phyloP scores from a whole-genome alignment of 2,888 invertebrate genomes.

The Pollenia amentaria region DNA sequence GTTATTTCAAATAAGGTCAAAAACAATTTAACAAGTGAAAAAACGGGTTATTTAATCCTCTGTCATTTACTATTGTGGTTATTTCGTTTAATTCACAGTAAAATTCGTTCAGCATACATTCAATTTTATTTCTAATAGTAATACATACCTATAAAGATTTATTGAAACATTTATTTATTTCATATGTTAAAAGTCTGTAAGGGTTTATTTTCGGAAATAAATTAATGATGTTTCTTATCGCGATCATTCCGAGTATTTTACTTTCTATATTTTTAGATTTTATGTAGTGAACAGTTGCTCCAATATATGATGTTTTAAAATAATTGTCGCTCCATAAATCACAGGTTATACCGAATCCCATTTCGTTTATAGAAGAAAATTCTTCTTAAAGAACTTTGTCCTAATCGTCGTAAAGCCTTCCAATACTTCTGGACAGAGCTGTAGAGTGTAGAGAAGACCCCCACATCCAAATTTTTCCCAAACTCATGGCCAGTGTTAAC shows the following conservation, averaged over 20 bases:
- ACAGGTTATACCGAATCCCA: background rate
- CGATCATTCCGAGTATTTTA: background rate
- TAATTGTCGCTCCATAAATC: slow-evolving; percentile 2
- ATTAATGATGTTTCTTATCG: no score
- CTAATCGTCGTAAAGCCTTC: background rate
- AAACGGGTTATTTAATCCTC: background rate
- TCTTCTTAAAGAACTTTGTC: no score
- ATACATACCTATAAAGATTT: background rate
- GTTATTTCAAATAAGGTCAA: no score
- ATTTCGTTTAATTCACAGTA: slow-evolving; percentile 8
- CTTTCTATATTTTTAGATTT: background rate
- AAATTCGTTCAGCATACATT: background rate
- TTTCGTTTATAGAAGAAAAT: background rate
- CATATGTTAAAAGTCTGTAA: no score
- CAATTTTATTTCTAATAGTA: no score
- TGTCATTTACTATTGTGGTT: slow-evolving; percentile 7
- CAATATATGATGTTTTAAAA: slow-evolving; percentile 1
- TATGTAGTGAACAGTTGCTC: slow-evolving; percentile 6
- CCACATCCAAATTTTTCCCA: slow-evolving; percentile 20
- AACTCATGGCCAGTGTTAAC: slow-evolving; percentile 28
- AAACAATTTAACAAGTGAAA: no score
- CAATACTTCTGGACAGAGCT: slow-evolving; percentile 35
- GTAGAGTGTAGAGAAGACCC: slow-evolving; percentile 30
- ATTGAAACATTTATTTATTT: no score
- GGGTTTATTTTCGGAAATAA: no score